A percentile compares a stretch with the other conserved stretches of the same genome.
phyloP scores from a whole-genome alignment of 2,797 vertebrate genomes.

The Karalla daura region DNA sequence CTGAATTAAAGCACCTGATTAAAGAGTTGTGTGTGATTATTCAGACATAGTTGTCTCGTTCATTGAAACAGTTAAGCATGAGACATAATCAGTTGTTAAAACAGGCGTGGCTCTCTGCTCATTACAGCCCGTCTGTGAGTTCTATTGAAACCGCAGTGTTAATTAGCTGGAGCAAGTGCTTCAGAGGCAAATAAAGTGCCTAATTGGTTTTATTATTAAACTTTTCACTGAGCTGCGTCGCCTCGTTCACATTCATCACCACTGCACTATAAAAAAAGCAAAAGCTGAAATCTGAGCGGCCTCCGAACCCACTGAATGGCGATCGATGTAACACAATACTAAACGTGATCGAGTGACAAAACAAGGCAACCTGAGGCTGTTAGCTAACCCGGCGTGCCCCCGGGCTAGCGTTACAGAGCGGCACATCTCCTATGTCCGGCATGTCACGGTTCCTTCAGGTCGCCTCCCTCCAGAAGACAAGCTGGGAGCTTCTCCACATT shows the following conservation, averaged over 20 bases:
- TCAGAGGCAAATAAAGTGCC: neutral
- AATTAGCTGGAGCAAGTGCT: neutral
- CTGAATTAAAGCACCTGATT: neutral
- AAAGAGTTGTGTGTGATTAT: neutral
- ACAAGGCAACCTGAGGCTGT: conserved; percentile 24
- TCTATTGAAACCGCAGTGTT: neutral
- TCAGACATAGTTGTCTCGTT: conserved; percentile 7
- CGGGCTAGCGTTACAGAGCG: conserved; percentile 10
- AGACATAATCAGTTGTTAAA: conserved; percentile 1
- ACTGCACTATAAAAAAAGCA: neutral
- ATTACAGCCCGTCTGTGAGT: conserved; percentile 1
- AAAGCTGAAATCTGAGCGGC: conserved; percentile 1
- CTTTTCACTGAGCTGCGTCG: neutral
- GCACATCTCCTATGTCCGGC: conserved; percentile 5
- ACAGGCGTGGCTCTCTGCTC: neutral
- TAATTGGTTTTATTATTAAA: neutral
- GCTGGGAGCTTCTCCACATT: conserved; percentile 61
- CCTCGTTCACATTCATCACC: neutral
- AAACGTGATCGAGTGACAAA: conserved; percentile 43
- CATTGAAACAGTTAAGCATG: neutral
- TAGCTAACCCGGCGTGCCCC: conserved; percentile 4
- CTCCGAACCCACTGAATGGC: neutral
- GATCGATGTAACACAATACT: neutral
- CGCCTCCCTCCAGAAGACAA: conserved; percentile 28
- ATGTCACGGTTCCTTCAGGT: conserved; percentile 1